Percentiles rank a stretch among this genome's conserved stretches.
Conservation (phyloP, 1,140 invertebrate species). For the Bombus polaris region DNA sequence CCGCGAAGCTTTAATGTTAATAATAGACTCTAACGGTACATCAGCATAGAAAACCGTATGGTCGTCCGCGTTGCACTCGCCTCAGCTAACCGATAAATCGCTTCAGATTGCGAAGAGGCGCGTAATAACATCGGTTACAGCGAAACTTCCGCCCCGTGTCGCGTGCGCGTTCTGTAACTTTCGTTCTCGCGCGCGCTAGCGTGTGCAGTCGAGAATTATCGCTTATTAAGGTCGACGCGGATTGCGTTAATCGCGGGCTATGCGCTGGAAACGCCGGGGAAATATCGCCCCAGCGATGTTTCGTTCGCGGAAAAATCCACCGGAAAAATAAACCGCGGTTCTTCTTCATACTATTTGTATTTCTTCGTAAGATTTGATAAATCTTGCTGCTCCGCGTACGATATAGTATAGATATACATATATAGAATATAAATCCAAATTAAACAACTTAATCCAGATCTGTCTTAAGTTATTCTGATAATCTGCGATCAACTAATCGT, state of each 20-base stretch:
- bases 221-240: slow-evolving; percentile 47
- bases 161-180: slow-evolving; percentile 50
- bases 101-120: slow-evolving; percentile 22
- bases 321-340: background rate
- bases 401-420: too few relatives aligned
- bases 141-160: slow-evolving; percentile 45
- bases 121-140: slow-evolving; percentile 36
- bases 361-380: background rate
- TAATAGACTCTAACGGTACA: slow-evolving; percentile 8
- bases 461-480: too few relatives aligned
- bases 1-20: background rate
- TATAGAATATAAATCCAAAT: too few relatives aligned
- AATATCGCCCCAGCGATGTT: background rate
- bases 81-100: slow-evolving; percentile 33
- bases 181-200: slow-evolving; percentile 46
- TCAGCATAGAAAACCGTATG: background rate
- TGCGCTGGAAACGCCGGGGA: background rate
- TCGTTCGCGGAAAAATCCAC: too few relatives aligned
- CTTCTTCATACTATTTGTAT: background rate
- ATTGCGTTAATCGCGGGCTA: slow-evolving; percentile 33
- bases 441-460: too few relatives aligned
- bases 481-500: too few relatives aligned
- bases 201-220: slow-evolving; percentile 32
- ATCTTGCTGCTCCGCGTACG: background rate
- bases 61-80: background rate